Percentiles rank a stretch among this genome's conserved stretches.
Conservation (phyloP, 1,140 invertebrate species). For the Tachypleus tridentatus region DNA sequence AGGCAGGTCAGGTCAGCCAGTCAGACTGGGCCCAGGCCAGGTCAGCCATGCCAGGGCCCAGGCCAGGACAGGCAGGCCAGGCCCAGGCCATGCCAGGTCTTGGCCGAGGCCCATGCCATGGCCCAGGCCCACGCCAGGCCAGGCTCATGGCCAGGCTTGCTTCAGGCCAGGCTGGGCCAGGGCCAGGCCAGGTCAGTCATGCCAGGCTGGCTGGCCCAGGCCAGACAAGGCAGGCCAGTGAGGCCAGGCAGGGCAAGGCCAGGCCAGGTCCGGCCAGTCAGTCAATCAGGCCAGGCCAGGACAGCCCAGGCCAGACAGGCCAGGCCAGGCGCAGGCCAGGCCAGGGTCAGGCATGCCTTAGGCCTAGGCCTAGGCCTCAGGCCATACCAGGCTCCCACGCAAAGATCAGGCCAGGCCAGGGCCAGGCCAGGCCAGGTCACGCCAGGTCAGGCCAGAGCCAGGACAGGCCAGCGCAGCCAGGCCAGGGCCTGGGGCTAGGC, state of each 20-base stretch:
- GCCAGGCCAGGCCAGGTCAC: no score
- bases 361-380: slow-evolving; percentile 16
- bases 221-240: slow-evolving; percentile 25
- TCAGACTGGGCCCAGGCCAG: slow-evolving; percentile 26
- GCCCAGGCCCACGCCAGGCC: slow-evolving; percentile 22
- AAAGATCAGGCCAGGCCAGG: no score
- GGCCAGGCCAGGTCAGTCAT: no score
- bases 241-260: no score
- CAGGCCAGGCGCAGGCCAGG: slow-evolving; percentile 23
- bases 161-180: no score
- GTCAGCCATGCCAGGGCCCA: no score
- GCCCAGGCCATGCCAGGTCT: no score
- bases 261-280: no score
- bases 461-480: slow-evolving; percentile 25
- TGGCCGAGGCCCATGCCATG: no score
- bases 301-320: slow-evolving; percentile 26
- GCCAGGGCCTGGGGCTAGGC: slow-evolving; percentile 23
- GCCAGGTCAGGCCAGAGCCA: slow-evolving; percentile 21
- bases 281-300: no score
- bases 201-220: no score
- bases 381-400: slow-evolving; percentile 22
- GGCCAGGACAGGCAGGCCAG: no score
- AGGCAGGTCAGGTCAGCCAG: slow-evolving; percentile 18
- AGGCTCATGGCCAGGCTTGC: slow-evolving; percentile 21
- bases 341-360: slow-evolving; percentile 19